Evolutionary conservation across 1,140 invertebrate genomes (phyloP).

Genomic region (Heliconius eleuchia): DNA sequence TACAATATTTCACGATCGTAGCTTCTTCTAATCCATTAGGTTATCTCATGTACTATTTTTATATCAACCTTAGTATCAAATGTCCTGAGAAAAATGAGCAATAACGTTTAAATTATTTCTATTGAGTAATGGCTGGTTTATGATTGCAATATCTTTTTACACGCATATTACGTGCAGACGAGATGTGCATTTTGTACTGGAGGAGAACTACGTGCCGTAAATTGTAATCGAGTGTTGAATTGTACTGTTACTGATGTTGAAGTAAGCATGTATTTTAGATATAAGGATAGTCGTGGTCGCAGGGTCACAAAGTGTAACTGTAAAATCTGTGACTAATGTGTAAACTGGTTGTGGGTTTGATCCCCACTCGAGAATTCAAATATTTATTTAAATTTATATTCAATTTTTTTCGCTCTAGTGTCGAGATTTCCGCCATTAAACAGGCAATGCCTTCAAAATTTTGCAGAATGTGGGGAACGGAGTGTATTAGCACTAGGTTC

Average conservation of each 20-base stretch:
- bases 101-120: constrained; percentile 79
- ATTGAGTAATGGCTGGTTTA: constrained; percentile 63
- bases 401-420: no score
- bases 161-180: constrained; percentile 72
- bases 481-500: no score
- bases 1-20: constrained; percentile 45
- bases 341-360: no score
- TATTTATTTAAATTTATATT: no score
- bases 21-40: constrained; percentile 79
- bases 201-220: constrained; percentile 60
- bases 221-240: constrained; percentile 65
- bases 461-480: no score
- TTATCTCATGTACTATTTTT: constrained; percentile 73
- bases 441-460: no score
- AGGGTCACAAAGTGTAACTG: no score
- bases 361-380: no score
- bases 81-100: constrained; percentile 73
- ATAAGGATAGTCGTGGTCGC: no score
- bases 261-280: neutral
- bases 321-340: no score
- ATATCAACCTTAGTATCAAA: constrained; percentile 71
- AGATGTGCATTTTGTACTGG: constrained; percentile 74
- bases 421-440: no score
- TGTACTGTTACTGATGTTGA: constrained; percentile 13
- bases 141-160: constrained; percentile 79